phyloP scores from a whole-genome alignment of 1,140 invertebrate species.

The Odontomachus brunneus region DNA sequence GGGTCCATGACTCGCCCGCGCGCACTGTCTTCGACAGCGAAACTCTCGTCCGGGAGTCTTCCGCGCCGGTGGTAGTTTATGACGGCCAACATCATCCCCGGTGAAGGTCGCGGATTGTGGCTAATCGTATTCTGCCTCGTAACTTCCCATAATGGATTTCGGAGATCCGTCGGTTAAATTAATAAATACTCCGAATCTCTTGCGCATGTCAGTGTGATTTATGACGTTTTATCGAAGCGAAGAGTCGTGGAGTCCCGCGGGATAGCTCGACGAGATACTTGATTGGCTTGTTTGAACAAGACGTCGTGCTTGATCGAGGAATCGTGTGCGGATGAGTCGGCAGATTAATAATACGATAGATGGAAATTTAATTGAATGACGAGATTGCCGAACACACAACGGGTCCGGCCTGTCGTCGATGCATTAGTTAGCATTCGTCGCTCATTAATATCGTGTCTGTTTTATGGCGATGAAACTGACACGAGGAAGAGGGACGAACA shows the following conservation, averaged over 20 bases:
- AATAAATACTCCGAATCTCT: slow-evolving; percentile 67
- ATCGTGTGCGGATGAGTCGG: slow-evolving; percentile 35
- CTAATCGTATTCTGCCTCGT: slow-evolving; percentile 71
- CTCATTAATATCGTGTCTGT: slow-evolving; percentile 47
- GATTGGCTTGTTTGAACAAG: slow-evolving; percentile 63
- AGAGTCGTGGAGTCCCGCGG: slow-evolving; percentile 54
- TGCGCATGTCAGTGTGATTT: slow-evolving; percentile 63
- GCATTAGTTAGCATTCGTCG: slow-evolving; percentile 43
- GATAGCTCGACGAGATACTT: slow-evolving; percentile 49
- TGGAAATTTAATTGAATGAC: slow-evolving; percentile 61
- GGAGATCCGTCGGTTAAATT: slow-evolving; percentile 63
- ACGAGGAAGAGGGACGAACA: neutral
- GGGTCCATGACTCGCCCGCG: slow-evolving; percentile 62
- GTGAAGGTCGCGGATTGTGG: slow-evolving; percentile 46
- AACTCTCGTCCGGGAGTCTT: slow-evolving; percentile 47
- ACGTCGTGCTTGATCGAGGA: slow-evolving; percentile 48
- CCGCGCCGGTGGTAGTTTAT: slow-evolving; percentile 16
- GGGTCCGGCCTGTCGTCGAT: slow-evolving; percentile 8
- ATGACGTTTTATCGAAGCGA: slow-evolving; percentile 61
- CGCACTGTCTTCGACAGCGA: slow-evolving; percentile 27
- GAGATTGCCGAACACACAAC: slow-evolving; percentile 29
- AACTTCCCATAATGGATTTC: slow-evolving; percentile 68
- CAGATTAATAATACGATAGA: slow-evolving; percentile 62
- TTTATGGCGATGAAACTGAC: slow-evolving; percentile 5
- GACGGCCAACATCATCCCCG: slow-evolving; percentile 40